Evolutionary conservation across 2,888 invertebrate species (phyloP), one percentile per base, ranked within the genome.

Genomic region (Meteorus cinctellus): DNA sequence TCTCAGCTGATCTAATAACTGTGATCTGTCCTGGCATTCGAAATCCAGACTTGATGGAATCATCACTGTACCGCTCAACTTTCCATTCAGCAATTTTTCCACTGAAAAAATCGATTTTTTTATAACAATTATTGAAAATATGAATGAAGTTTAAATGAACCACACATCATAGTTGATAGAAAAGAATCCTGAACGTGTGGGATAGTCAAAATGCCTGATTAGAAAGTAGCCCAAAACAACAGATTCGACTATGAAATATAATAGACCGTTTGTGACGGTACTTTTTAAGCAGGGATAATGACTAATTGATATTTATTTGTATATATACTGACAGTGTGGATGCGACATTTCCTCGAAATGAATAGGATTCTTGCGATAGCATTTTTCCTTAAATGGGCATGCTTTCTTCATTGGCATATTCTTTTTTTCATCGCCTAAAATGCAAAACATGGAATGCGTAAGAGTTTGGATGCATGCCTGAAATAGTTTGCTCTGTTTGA

Each of bases 311-410:
- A 55, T n/a, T 66, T 65, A 67, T 65, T 51, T 24, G 36, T 70
- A 5, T 10, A 66, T 74, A 75, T 75, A 90, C 92, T 92, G 91
- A 96, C 96, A 92, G 86, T 96, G 95, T 10, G 93, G 92, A 91
- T 97, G 97, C 48, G 92, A 92, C 88, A 92, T 96, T 88, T 97
- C 95, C 77, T 92, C 92, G 78, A 97, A 95, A 89, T 98, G 98
- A 75, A 94, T 92, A 0, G 96, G 96, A 90, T 97, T 97, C 84
- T 93, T 93, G 72, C 97, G 92, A 85, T 95, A 97, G 85, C 97
- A 97, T 81, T 92, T 93, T 36, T 93, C 93, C 8, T 94, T 95
- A 88, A 95, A 96, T 19, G 93, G 93, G 87, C 97, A 97, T 76
- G 90, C 89, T 80, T 91, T 92, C 82, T 91, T 92, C 48, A 79